A percentile compares a stretch with the other conserved stretches of the same genome.
Evolutionary conservation across 2,888 invertebrate genomes (phyloP).

Genomic region (Folsomia candida): DNA sequence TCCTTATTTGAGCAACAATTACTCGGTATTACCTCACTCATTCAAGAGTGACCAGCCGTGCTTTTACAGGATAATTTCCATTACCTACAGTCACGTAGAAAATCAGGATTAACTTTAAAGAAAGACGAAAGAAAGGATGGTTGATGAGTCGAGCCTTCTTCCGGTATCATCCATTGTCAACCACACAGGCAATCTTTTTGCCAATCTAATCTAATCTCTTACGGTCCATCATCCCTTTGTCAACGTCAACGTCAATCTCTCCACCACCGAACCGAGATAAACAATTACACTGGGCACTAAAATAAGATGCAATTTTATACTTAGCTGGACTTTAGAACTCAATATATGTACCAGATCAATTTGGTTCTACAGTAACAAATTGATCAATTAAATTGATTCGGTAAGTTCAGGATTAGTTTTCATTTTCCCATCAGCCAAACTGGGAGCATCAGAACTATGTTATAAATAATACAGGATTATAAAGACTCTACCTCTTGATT

Average conservation of each 20-base stretch:
- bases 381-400: too few species aligned
- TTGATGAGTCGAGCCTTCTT: background rate
- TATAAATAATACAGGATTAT: too few species aligned
- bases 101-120: background rate
- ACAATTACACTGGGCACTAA: background rate
- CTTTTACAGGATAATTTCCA: conserved; percentile 7
- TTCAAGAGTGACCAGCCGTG: background rate
- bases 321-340: too few species aligned
- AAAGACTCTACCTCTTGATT: too few species aligned
- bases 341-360: too few species aligned
- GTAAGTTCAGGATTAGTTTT: too few species aligned
- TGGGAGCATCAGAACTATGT: too few species aligned
- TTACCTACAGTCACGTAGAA: conserved; percentile 14
- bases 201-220: background rate
- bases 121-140: background rate
- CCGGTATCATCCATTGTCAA: conserved; percentile 3
- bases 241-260: background rate
- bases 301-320: background rate
- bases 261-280: background rate
- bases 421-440: too few species aligned
- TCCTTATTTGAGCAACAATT: background rate
- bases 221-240: background rate
- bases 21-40: background rate
- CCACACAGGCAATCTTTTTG: background rate
- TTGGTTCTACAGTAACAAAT: too few species aligned